phyloP scores from a whole-genome alignment of 2,113 vertebrate species.

The Rhinolophus sinicus region DNA sequence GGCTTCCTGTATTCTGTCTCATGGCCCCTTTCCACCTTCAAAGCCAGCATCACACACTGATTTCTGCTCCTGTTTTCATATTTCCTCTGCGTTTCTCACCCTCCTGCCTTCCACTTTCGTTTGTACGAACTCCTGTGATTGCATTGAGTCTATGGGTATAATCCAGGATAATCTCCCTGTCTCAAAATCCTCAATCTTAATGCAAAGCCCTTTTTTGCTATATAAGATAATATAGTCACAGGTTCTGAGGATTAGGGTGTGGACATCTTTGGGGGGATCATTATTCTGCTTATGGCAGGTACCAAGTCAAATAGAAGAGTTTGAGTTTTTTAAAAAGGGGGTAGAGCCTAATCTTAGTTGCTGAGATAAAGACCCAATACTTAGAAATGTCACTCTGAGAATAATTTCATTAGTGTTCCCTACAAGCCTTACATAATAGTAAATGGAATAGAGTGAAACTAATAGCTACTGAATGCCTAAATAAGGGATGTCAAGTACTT shows the following conservation, averaged over 20 bases:
- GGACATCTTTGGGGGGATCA: background rate
- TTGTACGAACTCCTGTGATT: background rate
- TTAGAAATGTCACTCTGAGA: background rate
- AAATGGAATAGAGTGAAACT: background rate
- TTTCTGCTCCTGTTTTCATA: background rate
- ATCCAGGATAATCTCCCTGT: conserved; percentile 21
- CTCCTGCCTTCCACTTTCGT: background rate
- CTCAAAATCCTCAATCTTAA: conserved; percentile 40
- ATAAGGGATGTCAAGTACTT: background rate
- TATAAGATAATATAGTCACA: conserved; percentile 2
- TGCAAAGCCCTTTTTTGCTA: background rate
- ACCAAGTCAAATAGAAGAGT: background rate
- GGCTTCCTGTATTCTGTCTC: background rate
- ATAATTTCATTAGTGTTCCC: background rate
- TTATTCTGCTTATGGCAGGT: background rate
- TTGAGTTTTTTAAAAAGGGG: background rate
- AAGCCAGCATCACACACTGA: background rate
- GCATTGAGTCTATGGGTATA: background rate
- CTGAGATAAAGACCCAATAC: background rate
- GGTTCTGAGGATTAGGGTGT: conserved; percentile 12
- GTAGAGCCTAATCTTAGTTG: background rate
- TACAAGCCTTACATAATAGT: background rate
- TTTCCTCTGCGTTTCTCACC: background rate
- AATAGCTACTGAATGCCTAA: background rate
- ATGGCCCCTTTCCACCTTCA: background rate